Conservation (phyloP, 2,888 invertebrate genomes). For the Pseudococcus jackbeardsleyi region DNA sequence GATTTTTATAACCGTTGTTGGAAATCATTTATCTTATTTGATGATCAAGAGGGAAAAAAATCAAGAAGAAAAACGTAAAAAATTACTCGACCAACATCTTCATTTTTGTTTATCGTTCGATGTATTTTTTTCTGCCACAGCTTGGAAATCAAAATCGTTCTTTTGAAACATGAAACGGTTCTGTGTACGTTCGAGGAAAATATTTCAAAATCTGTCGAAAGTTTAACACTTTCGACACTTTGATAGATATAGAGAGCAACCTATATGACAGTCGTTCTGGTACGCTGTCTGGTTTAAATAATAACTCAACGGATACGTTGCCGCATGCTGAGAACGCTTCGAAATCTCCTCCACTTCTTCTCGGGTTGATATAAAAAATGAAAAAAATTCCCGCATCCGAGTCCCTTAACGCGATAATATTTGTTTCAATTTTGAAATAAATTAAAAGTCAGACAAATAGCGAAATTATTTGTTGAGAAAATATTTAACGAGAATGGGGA, state of each 20-base stretch:
- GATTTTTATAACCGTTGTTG: conserved; percentile 19
- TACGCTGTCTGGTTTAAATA: conserved; percentile 25
- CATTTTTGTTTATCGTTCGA: conserved; percentile 10
- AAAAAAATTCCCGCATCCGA: neutral
- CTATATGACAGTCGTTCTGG: conserved; percentile 21
- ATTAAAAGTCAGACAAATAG: conserved; percentile 40
- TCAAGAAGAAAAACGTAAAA: neutral
- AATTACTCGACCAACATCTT: conserved; percentile 26
- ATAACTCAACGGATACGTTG: neutral
- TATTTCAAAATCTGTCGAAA: conserved; percentile 19
- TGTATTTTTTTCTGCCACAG: neutral
- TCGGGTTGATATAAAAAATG: neutral
- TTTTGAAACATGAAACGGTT: conserved; percentile 25
- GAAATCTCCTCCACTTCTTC: neutral
- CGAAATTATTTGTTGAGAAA: conserved; percentile 15
- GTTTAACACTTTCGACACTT: conserved; percentile 8
- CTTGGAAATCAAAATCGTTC: neutral
- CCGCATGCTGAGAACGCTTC: neutral
- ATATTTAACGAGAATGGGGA: conserved; percentile 6
- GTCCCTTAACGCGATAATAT: neutral
- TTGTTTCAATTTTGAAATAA: conserved; percentile 31
- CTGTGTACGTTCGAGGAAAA: neutral
- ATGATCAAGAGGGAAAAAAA: neutral
- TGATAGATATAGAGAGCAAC: conserved; percentile 17
- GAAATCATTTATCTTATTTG: conserved; percentile 44